Conservation (phyloP, 2,888 invertebrate species). For the Seira sanloemensis region DNA sequence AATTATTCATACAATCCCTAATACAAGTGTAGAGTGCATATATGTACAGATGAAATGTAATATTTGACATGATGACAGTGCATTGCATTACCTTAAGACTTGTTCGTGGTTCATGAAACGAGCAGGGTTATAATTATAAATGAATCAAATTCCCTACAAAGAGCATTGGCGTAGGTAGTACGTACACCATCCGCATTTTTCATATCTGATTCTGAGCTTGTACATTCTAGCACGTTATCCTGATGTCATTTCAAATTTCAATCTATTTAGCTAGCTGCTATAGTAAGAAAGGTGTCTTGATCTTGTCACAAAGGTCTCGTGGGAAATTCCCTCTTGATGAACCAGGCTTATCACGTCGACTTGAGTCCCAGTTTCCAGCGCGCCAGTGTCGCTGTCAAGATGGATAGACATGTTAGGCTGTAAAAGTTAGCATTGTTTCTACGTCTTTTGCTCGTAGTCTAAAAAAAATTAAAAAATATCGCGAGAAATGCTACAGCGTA, state of each 20-base stretch:
- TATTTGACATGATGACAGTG: conserved; percentile 9
- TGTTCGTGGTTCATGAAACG: not conserved
- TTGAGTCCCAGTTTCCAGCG: not conserved
- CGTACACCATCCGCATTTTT: too few relatives aligned
- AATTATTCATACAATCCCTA: conserved; percentile 49
- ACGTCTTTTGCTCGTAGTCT: not conserved
- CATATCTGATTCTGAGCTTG: too few relatives aligned
- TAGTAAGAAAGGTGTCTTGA: conserved; percentile 11
- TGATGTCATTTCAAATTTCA: too few relatives aligned
- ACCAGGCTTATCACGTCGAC: conserved; percentile 1
- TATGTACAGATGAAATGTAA: conserved; percentile 10
- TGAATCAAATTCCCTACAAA: too few relatives aligned
- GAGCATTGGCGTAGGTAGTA: too few relatives aligned
- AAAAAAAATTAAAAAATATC: too few relatives aligned
- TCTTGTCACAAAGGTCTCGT: conserved; percentile 13
- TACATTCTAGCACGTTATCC: too few relatives aligned
- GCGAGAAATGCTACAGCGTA: too few relatives aligned
- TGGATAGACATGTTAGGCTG: not conserved
- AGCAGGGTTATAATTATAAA: too few relatives aligned
- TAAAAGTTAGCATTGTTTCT: not conserved
- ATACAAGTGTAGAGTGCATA: conserved; percentile 21
- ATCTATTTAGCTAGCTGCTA: too few relatives aligned
- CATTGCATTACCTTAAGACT: not conserved
- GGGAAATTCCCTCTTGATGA: conserved; percentile 14
- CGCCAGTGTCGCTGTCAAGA: not conserved